Percentiles rank a stretch among this genome's conserved stretches.
Conservation (phyloP, 1,140 invertebrate species). For the Ladona fulva region DNA sequence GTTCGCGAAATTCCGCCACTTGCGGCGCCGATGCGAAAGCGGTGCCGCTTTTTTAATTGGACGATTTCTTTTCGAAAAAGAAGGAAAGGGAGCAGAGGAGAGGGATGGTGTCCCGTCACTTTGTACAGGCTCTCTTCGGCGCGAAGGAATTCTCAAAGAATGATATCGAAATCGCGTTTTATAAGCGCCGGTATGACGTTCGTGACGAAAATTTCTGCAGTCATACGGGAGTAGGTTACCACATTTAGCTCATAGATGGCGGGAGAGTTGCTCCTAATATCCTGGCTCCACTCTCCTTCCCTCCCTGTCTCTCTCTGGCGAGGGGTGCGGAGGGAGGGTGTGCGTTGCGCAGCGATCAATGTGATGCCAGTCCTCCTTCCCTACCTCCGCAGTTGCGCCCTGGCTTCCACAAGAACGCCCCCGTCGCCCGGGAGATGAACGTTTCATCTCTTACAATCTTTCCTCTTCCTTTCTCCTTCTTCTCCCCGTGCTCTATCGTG, state of each 20-base stretch:
- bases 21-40: too few relatives aligned
- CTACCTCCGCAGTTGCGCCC: background rate
- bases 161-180: background rate
- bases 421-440: background rate
- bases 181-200: background rate
- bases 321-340: background rate
- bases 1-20: too few relatives aligned
- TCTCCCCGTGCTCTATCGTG: too few relatives aligned
- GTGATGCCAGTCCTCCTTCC: background rate
- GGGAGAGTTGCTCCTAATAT: background rate
- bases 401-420: background rate
- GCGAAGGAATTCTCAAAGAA: too few relatives aligned
- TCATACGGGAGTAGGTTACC: background rate
- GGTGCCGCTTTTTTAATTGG: too few relatives aligned
- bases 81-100: too few relatives aligned
- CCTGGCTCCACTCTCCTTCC: background rate
- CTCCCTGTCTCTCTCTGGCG: background rate
- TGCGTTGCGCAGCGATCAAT: background rate
- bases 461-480: background rate
- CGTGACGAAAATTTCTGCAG: background rate
- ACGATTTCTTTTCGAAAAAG: too few relatives aligned
- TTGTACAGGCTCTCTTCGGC: too few relatives aligned
- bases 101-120: too few relatives aligned
- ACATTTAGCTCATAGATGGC: constrained; percentile 4
- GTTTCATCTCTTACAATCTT: background rate